phyloP scores from a whole-genome alignment of 2,888 invertebrate genomes.

The Andrena dorsata region DNA sequence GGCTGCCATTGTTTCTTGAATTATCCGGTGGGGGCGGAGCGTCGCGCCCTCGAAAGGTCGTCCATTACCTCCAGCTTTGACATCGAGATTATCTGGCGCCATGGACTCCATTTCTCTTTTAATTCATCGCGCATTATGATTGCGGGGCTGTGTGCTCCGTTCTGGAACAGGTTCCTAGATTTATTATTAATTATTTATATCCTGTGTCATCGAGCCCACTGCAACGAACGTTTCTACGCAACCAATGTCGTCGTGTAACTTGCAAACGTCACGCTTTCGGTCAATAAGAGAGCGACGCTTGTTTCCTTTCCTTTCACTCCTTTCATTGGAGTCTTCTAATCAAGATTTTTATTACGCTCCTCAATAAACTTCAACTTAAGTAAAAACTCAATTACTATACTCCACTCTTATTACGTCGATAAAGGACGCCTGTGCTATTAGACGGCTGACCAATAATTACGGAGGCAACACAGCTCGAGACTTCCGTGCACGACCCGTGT shows the following conservation, averaged over 20 bases:
- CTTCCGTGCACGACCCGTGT: background rate
- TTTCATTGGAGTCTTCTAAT: background rate
- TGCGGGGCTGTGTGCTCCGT: constrained; percentile 8
- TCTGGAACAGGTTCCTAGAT: background rate
- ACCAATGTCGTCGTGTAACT: background rate
- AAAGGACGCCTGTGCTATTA: too few species aligned
- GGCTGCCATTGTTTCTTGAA: constrained; percentile 82
- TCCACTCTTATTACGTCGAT: too few species aligned
- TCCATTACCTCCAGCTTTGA: constrained; percentile 73
- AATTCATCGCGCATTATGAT: constrained; percentile 24
- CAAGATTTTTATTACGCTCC: background rate
- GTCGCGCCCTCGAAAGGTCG: constrained; percentile 83
- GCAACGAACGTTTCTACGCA: too few species aligned
- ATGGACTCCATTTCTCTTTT: constrained; percentile 41
- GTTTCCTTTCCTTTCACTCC: background rate
- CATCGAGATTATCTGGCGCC: constrained; percentile 65
- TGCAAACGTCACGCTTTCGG: constrained; percentile 4
- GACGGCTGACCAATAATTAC: too few species aligned
- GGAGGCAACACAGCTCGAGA: background rate
- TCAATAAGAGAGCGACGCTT: background rate
- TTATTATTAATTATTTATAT: too few species aligned
- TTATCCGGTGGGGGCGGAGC: constrained; percentile 82
- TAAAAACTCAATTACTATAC: too few species aligned
- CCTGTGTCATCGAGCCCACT: too few species aligned
- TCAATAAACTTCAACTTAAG: too few species aligned